Evolutionary conservation across 2,113 vertebrate genomes (phyloP).

Genomic region (Macrotus californicus): DNA sequence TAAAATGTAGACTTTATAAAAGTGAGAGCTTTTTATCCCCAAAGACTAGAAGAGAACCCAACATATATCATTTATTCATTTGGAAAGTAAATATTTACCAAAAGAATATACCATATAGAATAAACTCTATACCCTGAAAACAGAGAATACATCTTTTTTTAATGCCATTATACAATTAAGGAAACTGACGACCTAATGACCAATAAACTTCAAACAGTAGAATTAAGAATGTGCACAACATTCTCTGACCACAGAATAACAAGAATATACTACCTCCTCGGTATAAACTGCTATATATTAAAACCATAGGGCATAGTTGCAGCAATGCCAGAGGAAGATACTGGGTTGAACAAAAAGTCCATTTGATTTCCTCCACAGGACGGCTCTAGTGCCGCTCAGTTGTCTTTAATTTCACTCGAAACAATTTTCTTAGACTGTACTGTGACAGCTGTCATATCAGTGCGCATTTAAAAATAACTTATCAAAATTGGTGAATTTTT

Average conservation of each 20-base stretch:
- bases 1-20: neutral
- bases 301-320: neutral
- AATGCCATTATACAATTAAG: neutral
- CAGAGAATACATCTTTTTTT: neutral
- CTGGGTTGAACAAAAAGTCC: no score
- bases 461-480: no score
- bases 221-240: neutral
- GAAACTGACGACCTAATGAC: neutral
- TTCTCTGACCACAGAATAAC: neutral
- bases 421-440: no score
- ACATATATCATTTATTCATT: neutral
- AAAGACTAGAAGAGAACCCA: neutral
- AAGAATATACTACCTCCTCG: neutral
- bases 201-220: neutral
- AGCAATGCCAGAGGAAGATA: neutral
- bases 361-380: no score
- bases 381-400: no score
- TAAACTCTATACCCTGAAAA: neutral
- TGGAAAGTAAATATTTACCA: neutral
- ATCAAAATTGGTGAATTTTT: no score
- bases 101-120: neutral
- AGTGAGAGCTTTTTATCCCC: neutral
- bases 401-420: no score
- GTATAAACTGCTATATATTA: neutral
- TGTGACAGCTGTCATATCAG: no score